Evolutionary conservation across 1,140 invertebrate genomes (phyloP).

Genomic region (Drosophila bocki): DNA sequence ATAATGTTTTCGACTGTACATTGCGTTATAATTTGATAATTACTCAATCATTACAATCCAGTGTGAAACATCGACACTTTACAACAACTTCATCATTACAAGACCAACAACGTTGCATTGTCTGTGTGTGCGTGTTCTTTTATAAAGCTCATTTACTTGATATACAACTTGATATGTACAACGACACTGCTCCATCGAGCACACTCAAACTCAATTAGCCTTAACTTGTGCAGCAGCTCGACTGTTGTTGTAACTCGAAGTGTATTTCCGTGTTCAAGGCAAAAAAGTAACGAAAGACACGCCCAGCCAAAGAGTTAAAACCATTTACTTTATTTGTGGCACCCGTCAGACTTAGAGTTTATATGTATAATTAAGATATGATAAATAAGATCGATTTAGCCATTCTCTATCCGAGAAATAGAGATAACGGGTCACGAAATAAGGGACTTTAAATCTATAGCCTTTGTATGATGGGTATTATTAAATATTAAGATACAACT

Average conservation of each 20-base stretch:
- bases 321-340: constrained; percentile 15
- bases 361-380: not conserved
- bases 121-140: constrained; percentile 13
- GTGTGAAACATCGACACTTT: constrained; percentile 29
- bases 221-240: constrained; percentile 50
- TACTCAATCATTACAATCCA: constrained; percentile 14
- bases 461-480: not conserved
- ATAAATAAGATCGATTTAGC: not conserved
- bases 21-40: constrained; percentile 23
- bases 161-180: constrained; percentile 38
- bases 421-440: not conserved
- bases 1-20: not conserved
- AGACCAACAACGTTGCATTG: constrained; percentile 1
- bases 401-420: not conserved
- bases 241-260: constrained; percentile 26
- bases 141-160: constrained; percentile 62
- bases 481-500: not conserved
- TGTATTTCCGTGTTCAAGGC: constrained; percentile 59
- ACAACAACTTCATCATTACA: constrained; percentile 17
- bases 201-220: constrained; percentile 37
- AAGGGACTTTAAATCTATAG: not conserved
- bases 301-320: constrained; percentile 34
- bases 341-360: not conserved
- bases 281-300: constrained; percentile 32
- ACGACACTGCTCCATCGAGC: constrained; percentile 25